A percentile compares a stretch with the other conserved stretches of the same genome.
Evolutionary conservation across 2,888 invertebrate genomes (phyloP).

Genomic region (Pecten maximus): DNA sequence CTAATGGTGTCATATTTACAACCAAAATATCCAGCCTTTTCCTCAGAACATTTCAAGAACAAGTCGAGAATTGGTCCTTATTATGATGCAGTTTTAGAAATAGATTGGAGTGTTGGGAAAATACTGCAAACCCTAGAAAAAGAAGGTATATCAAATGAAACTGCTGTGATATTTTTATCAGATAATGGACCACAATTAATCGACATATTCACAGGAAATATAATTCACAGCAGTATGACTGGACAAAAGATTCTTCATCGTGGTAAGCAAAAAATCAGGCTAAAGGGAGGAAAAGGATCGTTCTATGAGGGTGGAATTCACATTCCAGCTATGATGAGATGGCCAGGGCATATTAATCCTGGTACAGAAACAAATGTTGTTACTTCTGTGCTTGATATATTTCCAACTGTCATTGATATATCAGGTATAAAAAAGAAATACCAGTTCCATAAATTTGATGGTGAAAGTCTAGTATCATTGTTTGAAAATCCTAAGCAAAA

Average conservation of each 20-base stretch:
- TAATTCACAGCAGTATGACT: slow-evolving; percentile 10
- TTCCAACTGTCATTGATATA: slow-evolving; percentile 53
- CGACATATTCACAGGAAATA: background rate
- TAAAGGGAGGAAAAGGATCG: slow-evolving; percentile 54
- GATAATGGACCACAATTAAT: slow-evolving; percentile 53
- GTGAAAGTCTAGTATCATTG: slow-evolving; percentile 47
- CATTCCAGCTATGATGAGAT: slow-evolving; percentile 54
- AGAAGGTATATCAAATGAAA: slow-evolving; percentile 49
- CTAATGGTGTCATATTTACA: slow-evolving; percentile 51
- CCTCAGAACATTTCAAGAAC: slow-evolving; percentile 45
- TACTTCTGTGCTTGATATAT: slow-evolving; percentile 54
- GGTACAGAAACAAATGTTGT: slow-evolving; percentile 41
- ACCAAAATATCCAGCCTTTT: slow-evolving; percentile 50
- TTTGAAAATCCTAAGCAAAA: slow-evolving; percentile 47
- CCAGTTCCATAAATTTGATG: slow-evolving; percentile 47
- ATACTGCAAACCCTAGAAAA: slow-evolving; percentile 46
- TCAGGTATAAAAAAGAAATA: slow-evolving; percentile 35
- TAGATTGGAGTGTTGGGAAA: slow-evolving; percentile 57
- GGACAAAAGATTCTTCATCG: slow-evolving; percentile 39
- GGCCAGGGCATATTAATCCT: slow-evolving; percentile 45
- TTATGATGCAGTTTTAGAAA: slow-evolving; percentile 52
- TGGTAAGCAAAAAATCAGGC: slow-evolving; percentile 6
- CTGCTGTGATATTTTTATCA: slow-evolving; percentile 52
- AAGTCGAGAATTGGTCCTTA: slow-evolving; percentile 49
- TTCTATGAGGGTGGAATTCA: slow-evolving; percentile 53